A percentile compares a stretch with the other conserved stretches of the same genome.
These are phyloP conservation scores for Atrichornis clamosus DNA, from an alignment of 2,113 vertebrate species.

Conservation along the genomic window DNA sequence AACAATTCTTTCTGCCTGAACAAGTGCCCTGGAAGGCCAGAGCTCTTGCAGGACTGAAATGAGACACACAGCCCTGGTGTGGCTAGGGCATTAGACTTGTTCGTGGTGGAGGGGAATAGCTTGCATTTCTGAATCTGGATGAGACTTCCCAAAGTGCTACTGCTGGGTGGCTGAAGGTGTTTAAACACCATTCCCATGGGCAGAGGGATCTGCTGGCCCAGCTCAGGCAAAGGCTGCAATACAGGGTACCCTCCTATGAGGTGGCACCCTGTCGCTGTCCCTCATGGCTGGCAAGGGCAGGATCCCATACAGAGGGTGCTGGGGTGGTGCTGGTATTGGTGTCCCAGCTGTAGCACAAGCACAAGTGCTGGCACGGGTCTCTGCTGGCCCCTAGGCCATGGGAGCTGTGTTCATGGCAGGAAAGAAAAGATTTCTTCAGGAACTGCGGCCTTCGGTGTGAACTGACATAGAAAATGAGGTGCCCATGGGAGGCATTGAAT, in stretches of 20 bases:
- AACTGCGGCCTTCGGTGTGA: not conserved
- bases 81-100: not conserved
- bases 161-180: not conserved
- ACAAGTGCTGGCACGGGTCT: not conserved
- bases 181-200: rapidly evolving
- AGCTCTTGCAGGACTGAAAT: not conserved
- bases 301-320: not conserved
- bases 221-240: not conserved
- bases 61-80: not conserved
- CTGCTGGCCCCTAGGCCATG: not conserved
- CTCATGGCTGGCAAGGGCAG: not conserved
- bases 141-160: not conserved
- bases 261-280: rapidly evolving
- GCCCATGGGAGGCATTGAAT: not conserved
- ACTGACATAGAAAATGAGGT: rapidly evolving
- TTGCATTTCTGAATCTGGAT: not conserved
- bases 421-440: not conserved
- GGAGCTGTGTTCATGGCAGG: not conserved
- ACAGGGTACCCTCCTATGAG: not conserved
- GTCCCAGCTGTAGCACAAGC: not conserved
- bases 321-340: not conserved
- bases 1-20: not conserved
- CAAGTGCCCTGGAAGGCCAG: not conserved
- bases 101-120: not conserved
- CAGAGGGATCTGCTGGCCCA: not conserved